Percentiles rank a stretch among this genome's conserved stretches.
Evolutionary conservation across 2,888 invertebrate genomes (phyloP).

Genomic region (Rhyacophila evoluta): DNA sequence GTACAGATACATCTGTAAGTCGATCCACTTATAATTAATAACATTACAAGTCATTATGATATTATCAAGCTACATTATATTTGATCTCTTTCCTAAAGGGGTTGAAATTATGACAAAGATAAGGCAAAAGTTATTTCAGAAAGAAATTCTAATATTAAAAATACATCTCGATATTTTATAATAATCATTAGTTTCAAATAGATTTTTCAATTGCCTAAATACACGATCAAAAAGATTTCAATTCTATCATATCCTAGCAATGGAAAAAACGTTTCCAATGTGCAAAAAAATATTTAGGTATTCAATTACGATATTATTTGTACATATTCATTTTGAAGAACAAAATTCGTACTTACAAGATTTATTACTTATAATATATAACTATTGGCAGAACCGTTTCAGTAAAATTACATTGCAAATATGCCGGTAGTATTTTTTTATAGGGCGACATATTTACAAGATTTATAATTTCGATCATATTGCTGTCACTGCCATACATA

Average conservation of each 20-base stretch:
- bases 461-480: not conserved
- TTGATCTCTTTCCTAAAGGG: not conserved
- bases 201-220: constrained; percentile 13
- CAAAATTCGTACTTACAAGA: not conserved
- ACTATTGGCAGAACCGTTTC: not conserved
- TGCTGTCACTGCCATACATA: not conserved
- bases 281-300: not conserved
- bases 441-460: not conserved
- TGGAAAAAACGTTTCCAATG: not conserved
- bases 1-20: constrained; percentile 16
- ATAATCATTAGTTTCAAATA: not conserved
- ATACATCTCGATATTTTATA: not conserved
- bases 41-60: not conserved
- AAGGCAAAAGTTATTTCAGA: constrained; percentile 37
- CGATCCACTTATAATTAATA: constrained; percentile 8
- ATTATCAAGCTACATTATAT: not conserved
- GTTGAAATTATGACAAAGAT: constrained; percentile 15
- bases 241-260: not conserved
- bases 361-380: not conserved
- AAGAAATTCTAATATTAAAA: constrained; percentile 38
- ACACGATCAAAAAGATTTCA: not conserved
- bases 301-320: not conserved
- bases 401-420: not conserved
- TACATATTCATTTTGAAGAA: not conserved
- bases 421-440: not conserved